Evolutionary conservation across 2,113 vertebrate genomes (phyloP), one percentile per base, ranked within the genome.

Genomic region (Xyrauchen texanus): DNA sequence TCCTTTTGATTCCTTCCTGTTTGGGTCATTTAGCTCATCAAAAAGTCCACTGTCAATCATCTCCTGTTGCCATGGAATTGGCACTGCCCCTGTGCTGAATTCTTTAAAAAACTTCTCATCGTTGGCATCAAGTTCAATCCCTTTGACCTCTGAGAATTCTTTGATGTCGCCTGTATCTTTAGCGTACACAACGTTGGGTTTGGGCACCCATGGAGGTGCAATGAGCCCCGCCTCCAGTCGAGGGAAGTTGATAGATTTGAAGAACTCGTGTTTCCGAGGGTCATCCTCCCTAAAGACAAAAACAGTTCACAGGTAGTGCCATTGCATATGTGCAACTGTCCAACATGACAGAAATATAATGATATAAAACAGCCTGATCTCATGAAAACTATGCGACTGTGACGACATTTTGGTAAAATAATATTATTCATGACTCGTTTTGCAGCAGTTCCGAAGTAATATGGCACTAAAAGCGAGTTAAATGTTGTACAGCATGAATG

Each of bases 21-120:
- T 81, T 46, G 85, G 90, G 61, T 92, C 82, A 11, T 93, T 96
- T 46, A 96, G 87, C 78, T 97, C 93, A 0, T 94, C 94, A 81
- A 95, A 98, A n/a, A 96, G 86, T 68, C 94, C 94, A 0, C 88
- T 95, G 85, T 96, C 93, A 46, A 96, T 93, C 60, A 96, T 94
- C 87, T 96, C 96, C 77, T 94, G 92, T 88, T 95, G 95, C 95
- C 95, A 95, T 2, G 88, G 81, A 63, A 92, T 88, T 15, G 95
- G 68, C 44, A 96, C 89, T 0, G 95, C 94, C 5, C 95, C 95
- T 0, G 95, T 95, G 0, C 93, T 91, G 90, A 96, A 96, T 83
- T 87, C 93, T 70, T 91, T 92, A 86, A 93, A 97, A 88, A 96
- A 96, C 16, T 87, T 91, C 76, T 90, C 88, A 76, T 96, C 96